phyloP scores from a whole-genome alignment of 1,140 invertebrate species.

The Drosophila nigromelanica region DNA sequence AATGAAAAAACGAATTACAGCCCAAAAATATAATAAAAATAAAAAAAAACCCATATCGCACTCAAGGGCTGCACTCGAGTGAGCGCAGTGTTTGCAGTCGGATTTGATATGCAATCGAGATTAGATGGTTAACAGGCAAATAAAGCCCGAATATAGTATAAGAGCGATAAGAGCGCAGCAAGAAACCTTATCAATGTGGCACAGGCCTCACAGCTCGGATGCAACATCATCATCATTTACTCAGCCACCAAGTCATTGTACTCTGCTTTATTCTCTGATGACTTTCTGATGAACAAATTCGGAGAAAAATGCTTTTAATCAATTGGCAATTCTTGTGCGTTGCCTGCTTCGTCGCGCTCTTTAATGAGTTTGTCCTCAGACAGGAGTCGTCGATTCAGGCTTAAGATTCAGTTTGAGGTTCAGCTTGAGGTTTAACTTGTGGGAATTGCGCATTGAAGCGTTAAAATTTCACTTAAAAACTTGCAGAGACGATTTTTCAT shows the following conservation, averaged over 20 bases:
- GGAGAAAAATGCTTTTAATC: neutral
- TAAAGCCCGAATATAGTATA: neutral
- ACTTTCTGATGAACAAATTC: no score
- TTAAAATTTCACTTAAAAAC: slow-evolving; percentile 36
- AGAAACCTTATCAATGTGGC: slow-evolving; percentile 30
- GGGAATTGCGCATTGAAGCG: slow-evolving; percentile 53
- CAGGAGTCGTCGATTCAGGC: slow-evolving; percentile 1
- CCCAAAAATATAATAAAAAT: neutral
- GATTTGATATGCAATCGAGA: slow-evolving; percentile 10
- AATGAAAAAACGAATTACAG: slow-evolving; percentile 24
- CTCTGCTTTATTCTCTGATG: neutral
- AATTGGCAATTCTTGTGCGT: neutral
- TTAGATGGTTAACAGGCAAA: slow-evolving; percentile 18
- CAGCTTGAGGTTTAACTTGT: slow-evolving; percentile 8
- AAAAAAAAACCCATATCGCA: slow-evolving; percentile 8
- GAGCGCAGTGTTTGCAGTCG: slow-evolving; percentile 5
- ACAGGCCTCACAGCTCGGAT: slow-evolving; percentile 7
- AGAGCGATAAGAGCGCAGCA: slow-evolving; percentile 9
- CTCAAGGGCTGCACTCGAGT: neutral
- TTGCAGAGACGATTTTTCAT: slow-evolving; percentile 32
- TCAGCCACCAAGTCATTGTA: neutral
- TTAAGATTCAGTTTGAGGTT: neutral
- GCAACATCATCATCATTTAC: neutral
- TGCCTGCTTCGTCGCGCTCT: neutral
- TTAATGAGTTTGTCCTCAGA: slow-evolving; percentile 44